Percentiles rank a stretch among this genome's conserved stretches.
phyloP scores from a whole-genome alignment of 2,888 invertebrate genomes.

The Spilosoma lubricipeda region DNA sequence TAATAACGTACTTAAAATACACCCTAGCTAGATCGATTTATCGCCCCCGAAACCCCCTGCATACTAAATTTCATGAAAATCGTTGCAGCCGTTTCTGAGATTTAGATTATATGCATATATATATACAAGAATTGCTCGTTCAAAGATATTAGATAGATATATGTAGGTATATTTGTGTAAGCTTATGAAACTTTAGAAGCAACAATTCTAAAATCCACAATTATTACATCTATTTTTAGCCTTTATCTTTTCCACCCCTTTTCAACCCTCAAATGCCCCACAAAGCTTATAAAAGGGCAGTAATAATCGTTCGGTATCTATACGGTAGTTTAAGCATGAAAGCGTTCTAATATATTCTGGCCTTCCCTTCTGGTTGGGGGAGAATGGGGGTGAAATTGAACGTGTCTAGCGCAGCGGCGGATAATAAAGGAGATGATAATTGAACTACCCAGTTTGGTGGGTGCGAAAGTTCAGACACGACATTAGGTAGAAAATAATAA shows the following conservation, averaged over 20 bases:
- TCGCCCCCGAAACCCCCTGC: too few species aligned
- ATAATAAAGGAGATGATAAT: conserved; percentile 51
- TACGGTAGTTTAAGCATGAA: conserved; percentile 31
- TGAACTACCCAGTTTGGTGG: conserved; percentile 36
- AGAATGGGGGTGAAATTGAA: conserved; percentile 47
- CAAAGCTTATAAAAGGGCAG: not conserved
- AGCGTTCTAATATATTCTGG: conserved; percentile 42
- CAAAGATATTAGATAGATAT: not conserved
- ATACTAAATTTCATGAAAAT: too few species aligned
- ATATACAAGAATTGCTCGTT: too few species aligned
- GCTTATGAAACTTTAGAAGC: not conserved
- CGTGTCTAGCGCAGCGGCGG: conserved; percentile 49
- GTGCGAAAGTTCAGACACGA: conserved; percentile 16
- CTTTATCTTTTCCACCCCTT: not conserved
- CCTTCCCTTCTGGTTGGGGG: conserved; percentile 17
- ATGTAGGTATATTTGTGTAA: too few species aligned
- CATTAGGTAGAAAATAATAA: conserved; percentile 31
- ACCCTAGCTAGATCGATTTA: too few species aligned
- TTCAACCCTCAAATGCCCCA: not conserved
- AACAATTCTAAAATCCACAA: not conserved
- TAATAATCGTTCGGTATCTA: conserved; percentile 2
- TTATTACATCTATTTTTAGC: not conserved
- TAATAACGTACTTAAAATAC: too few species aligned
- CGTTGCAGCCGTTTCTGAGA: too few species aligned
- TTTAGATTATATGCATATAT: too few species aligned